Percentiles rank a stretch among this genome's conserved stretches.
These are phyloP conservation scores for Nyctalus aviator DNA, from an alignment of 2,797 vertebrate species.

Conservation along the genomic window DNA sequence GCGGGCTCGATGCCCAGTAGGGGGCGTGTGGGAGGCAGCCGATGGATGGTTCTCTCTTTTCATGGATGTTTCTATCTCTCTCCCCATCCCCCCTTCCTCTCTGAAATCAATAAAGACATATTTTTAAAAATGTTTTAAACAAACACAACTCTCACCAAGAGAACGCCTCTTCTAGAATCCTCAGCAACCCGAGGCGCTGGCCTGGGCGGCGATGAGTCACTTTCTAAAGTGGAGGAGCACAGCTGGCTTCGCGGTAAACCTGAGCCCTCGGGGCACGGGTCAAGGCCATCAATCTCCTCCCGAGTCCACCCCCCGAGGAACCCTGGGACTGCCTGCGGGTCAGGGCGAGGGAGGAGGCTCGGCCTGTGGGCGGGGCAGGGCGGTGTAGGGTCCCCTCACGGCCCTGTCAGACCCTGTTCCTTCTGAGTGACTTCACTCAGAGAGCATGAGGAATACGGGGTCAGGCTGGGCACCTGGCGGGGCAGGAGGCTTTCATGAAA, in stretches of 20 bases:
- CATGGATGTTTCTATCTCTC: no score
- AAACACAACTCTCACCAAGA: no score
- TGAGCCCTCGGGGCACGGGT: constrained; percentile 61
- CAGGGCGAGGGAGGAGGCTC: not conserved
- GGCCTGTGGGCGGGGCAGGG: not conserved
- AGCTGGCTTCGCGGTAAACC: constrained; percentile 74
- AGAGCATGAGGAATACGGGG: not conserved
- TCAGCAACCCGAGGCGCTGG: constrained; percentile 68
- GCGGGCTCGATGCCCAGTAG: no score
- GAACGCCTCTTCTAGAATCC: constrained; percentile 71
- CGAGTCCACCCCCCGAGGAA: not conserved
- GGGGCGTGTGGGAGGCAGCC: no score
- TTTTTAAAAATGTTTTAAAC: no score
- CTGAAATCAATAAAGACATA: no score
- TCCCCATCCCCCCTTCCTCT: no score
- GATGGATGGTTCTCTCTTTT: no score
- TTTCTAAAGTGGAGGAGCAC: constrained; percentile 75
- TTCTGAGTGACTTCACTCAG: not conserved
- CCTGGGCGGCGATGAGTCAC: constrained; percentile 81
- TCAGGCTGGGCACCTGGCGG: not conserved
- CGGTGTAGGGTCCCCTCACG: not conserved
- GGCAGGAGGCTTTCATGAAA: constrained; percentile 62
- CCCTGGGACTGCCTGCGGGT: not conserved
- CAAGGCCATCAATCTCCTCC: not conserved
- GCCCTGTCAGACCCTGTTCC: not conserved